A percentile compares a stretch with the other conserved stretches of the same genome.
Evolutionary conservation across 2,888 invertebrate species (phyloP).

Genomic region (Colostygia pectinataria): DNA sequence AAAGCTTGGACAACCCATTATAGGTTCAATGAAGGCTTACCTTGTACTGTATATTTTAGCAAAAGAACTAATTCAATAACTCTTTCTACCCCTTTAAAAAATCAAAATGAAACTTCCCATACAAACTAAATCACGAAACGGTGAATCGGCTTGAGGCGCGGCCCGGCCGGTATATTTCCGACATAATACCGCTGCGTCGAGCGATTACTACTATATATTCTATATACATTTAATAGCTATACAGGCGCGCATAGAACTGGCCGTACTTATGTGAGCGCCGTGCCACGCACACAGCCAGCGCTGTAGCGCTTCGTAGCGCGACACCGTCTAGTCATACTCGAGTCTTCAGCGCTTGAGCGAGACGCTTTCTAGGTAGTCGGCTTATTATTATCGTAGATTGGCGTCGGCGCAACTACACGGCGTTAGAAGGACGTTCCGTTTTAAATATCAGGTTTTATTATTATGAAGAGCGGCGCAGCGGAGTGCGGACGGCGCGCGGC

Average conservation of each 20-base stretch:
- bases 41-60: slow-evolving; percentile 72
- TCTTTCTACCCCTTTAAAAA: slow-evolving; percentile 71
- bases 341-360: slow-evolving; percentile 66
- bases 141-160: slow-evolving; percentile 77
- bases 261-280: slow-evolving; percentile 83
- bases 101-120: slow-evolving; percentile 76
- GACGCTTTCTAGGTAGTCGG: slow-evolving; percentile 66
- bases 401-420: slow-evolving; percentile 84
- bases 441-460: slow-evolving; percentile 84
- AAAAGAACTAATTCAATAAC: slow-evolving; percentile 68
- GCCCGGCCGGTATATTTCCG: slow-evolving; percentile 82
- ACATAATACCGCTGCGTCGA: slow-evolving; percentile 84
- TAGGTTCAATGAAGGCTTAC: slow-evolving; percentile 72
- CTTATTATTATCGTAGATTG: slow-evolving; percentile 84
- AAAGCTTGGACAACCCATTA: slow-evolving; percentile 58
- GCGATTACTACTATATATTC: slow-evolving; percentile 84
- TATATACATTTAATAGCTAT: slow-evolving; percentile 84
- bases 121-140: slow-evolving; percentile 79
- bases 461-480: slow-evolving; percentile 83
- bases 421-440: slow-evolving; percentile 84
- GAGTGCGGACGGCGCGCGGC: slow-evolving; percentile 78
- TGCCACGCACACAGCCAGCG: slow-evolving; percentile 58
- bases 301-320: slow-evolving; percentile 62
- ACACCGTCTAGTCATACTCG: slow-evolving; percentile 48
- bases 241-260: slow-evolving; percentile 84